Evolutionary conservation across 2,888 invertebrate genomes (phyloP).

Genomic region (Calameuta pallipes): DNA sequence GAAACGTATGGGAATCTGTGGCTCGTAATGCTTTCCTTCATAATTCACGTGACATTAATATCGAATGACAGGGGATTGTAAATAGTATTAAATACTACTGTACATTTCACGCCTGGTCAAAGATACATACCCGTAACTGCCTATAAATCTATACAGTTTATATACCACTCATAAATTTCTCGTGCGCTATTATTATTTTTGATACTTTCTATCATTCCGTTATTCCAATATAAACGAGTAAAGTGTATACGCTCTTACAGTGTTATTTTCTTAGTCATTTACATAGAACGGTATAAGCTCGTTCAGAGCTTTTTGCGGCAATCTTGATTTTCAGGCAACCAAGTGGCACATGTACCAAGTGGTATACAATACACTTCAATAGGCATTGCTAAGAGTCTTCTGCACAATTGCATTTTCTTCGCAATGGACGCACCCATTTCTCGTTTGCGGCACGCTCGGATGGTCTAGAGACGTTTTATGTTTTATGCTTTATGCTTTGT

Average conservation of each 20-base stretch:
- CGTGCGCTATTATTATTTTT: not conserved
- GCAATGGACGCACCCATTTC: not conserved
- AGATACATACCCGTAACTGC: not conserved
- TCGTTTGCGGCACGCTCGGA: not conserved
- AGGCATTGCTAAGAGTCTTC: not conserved
- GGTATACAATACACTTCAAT: not conserved
- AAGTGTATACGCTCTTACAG: not conserved
- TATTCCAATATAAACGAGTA: not conserved
- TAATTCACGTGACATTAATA: not conserved
- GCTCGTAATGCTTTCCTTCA: not conserved
- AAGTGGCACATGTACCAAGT: not conserved
- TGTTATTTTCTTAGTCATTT: not conserved
- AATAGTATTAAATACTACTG: not conserved
- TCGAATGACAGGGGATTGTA: not conserved
- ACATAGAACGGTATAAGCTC: not conserved
- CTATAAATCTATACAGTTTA: not conserved
- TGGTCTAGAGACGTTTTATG: conserved; percentile 55
- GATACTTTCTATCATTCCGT: not conserved
- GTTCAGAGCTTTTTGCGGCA: not conserved
- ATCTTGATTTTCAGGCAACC: not conserved
- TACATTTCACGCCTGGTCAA: not conserved
- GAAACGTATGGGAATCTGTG: not conserved
- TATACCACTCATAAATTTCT: not conserved
- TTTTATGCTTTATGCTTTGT: conserved; percentile 40
- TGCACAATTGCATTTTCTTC: not conserved